These are phyloP conservation scores for Lymantria monacha DNA, from an alignment of 2,888 invertebrate species.

Conservation along the genomic window DNA sequence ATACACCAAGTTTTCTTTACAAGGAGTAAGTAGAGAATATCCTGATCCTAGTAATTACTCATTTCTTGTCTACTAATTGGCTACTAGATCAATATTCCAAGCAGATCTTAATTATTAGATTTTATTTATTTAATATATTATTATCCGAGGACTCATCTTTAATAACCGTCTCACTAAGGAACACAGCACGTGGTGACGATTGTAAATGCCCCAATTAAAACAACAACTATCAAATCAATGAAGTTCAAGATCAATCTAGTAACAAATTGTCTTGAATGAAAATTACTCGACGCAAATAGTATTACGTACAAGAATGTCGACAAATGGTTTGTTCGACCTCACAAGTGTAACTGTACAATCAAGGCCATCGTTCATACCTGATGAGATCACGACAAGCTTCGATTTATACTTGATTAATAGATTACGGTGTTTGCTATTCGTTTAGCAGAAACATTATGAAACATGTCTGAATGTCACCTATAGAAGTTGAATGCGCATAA, in stretches of 20 bases:
- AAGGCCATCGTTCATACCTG: conserved; percentile 44
- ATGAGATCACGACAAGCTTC: conserved; percentile 34
- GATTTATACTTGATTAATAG: conserved; percentile 19
- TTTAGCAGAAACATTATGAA: neutral
- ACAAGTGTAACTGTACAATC: conserved; percentile 44
- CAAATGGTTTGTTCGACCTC: conserved; percentile 38
- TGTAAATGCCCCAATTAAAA: neutral
- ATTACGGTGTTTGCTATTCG: conserved; percentile 12
- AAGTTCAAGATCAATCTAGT: conserved; percentile 24
- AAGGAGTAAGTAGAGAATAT: no score
- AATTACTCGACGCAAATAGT: conserved; percentile 16
- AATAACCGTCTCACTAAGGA: neutral
- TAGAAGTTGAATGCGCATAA: neutral
- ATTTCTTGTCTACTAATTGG: no score
- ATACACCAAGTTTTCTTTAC: no score
- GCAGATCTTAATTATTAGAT: no score
- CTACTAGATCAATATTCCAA: no score
- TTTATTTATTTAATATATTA: no score
- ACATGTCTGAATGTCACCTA: neutral
- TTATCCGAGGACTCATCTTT: neutral
- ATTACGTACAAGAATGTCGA: conserved; percentile 21
- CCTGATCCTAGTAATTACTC: no score
- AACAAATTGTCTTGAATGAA: conserved; percentile 21
- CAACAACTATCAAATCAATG: conserved; percentile 17
- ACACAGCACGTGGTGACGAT: neutral